Evolutionary conservation across 2,888 invertebrate genomes (phyloP), one percentile per base, ranked within the genome.

Genomic region (Nudaria mundana): DNA sequence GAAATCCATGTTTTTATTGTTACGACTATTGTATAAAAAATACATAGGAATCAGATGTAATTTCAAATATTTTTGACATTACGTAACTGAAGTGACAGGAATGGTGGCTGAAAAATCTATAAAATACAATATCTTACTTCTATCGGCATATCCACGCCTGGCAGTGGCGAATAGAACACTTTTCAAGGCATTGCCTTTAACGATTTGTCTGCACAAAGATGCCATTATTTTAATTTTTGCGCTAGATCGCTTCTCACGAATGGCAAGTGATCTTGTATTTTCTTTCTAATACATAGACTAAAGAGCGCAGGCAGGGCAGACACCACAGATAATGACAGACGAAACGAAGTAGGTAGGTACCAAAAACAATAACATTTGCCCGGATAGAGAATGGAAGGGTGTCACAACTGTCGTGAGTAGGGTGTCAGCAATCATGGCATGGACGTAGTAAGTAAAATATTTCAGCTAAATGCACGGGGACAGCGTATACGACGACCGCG

Each of bases 181-280:
- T 80, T 90, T 91, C 72, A 92, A 90, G 63, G 92, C 91, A 73
- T 91, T 86, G 86, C 90, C 91, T 48, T 92, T 84, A 68, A 92
- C 82, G 80, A 93, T 90, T 90, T 93, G 92, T 85, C 93, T 91
- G 88, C 93, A 94, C 76, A 94, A 82, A 63, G 94, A 93, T 85
- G 94, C 94, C 94, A 94, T 94, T 64, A 91, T 90, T 90, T 65
- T 63, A 59, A 66, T 65, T 49, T 77, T 73, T 51, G 62, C 78
- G 83, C 81, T 79, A 78, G 79, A 82, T 75, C 83, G 82, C 76
- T 81, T 86, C 82, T 80, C 61, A 77, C 81, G 81, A 83, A 75
- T 68, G n/a, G 83, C 82, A 82, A 86, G 78, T 82, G 77, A 56
- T 44, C 63, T 57, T 61, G 51, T 49, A 65, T 70, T 63, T 62